Percentiles rank a stretch among this genome's conserved stretches.
Evolutionary conservation across 2,888 invertebrate species (phyloP).

Genomic region (Parnassius mnemosyne): DNA sequence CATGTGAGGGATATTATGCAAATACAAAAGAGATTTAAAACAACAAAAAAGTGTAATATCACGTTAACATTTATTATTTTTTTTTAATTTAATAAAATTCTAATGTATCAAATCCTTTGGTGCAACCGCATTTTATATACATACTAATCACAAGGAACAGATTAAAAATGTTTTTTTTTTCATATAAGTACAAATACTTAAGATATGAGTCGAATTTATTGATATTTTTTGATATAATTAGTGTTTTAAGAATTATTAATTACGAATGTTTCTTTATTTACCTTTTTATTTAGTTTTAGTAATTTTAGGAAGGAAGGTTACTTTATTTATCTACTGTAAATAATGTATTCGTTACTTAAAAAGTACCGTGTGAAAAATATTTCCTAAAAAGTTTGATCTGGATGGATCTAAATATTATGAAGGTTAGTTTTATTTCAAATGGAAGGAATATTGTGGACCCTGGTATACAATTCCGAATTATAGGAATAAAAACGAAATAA

Average conservation of each 20-base stretch:
- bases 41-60: conserved; percentile 14
- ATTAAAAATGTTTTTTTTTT: neutral
- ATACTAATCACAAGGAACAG: conserved; percentile 4
- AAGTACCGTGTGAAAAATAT: neutral
- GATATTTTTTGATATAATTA: no score
- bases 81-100: conserved; percentile 10
- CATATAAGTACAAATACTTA: neutral
- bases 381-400: conserved; percentile 1
- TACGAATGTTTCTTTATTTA: no score
- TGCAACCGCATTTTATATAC: conserved; percentile 36
- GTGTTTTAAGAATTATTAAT: no score
- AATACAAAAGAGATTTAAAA: neutral
- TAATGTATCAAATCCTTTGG: conserved; percentile 61
- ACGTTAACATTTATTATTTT: conserved; percentile 2
- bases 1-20: conserved; percentile 1
- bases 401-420: conserved; percentile 1
- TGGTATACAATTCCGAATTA: conserved; percentile 30
- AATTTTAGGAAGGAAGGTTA: no score
- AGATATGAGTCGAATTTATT: neutral
- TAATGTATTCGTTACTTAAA: no score
- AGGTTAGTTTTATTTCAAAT: conserved; percentile 29
- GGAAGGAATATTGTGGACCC: conserved; percentile 61
- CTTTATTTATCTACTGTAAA: no score
- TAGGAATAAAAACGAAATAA: neutral
- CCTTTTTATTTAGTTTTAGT: no score